Evolutionary conservation across 2,113 vertebrate species (phyloP).

Genomic region (Felis catus): F.catus_Fca126_mat1.0 CM031417.1:145496501-145497000

Average conservation of each 20-base stretch:
- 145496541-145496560: neutral
- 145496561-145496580: neutral
- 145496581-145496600: neutral
- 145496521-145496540: neutral
- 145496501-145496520: too few species aligned
- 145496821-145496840: neutral
- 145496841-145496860: too few species aligned
- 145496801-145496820: neutral
- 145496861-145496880: neutral
- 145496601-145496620: neutral
- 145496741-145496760: rapidly evolving
- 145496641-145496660: neutral
- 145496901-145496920: neutral
- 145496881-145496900: rapidly evolving
- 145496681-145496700: neutral
- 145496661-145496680: rapidly evolving
- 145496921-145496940: neutral
- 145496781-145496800: neutral
- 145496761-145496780: neutral
- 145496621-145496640: neutral
- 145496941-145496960: rapidly evolving
- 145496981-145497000: neutral
- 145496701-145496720: neutral
- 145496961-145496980: rapidly evolving
- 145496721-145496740: neutral